Evolutionary conservation across 1,140 invertebrate species (phyloP).

Genomic region (Trachymyrmex cornetzi): DNA sequence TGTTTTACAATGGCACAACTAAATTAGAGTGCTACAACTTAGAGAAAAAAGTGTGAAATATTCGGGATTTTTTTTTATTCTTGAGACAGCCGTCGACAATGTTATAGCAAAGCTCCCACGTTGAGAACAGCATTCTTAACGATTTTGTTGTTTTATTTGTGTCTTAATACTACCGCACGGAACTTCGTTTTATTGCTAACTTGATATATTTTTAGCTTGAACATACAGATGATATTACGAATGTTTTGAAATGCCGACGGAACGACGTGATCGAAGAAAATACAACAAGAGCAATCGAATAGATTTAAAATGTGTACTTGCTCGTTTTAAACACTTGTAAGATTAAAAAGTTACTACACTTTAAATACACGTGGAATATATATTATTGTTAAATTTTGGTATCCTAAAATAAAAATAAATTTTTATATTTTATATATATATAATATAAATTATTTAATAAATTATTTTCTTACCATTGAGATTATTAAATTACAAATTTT

Average conservation of each 20-base stretch:
- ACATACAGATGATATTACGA: neutral
- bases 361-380: neutral
- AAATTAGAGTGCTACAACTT: conserved; percentile 8
- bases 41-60: neutral
- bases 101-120: neutral
- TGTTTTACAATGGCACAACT: conserved; percentile 2
- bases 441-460: conserved; percentile 9
- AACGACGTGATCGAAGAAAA: neutral
- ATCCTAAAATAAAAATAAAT: neutral
- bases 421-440: neutral
- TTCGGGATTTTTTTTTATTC: conserved; percentile 31
- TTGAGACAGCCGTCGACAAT: conserved; percentile 27
- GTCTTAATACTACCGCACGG: conserved; percentile 8
- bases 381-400: neutral
- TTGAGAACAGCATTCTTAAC: neutral
- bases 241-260: conserved; percentile 14
- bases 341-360: neutral
- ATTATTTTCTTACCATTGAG: neutral
- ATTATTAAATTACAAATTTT: neutral
- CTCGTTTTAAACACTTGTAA: neutral
- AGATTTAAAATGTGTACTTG: neutral
- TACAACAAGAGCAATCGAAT: neutral
- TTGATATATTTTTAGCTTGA: conserved; percentile 21
- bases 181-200: conserved; percentile 7
- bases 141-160: conserved; percentile 26